phyloP scores from a whole-genome alignment of 2,797 vertebrate genomes.

The Malurus splendens region DNA sequence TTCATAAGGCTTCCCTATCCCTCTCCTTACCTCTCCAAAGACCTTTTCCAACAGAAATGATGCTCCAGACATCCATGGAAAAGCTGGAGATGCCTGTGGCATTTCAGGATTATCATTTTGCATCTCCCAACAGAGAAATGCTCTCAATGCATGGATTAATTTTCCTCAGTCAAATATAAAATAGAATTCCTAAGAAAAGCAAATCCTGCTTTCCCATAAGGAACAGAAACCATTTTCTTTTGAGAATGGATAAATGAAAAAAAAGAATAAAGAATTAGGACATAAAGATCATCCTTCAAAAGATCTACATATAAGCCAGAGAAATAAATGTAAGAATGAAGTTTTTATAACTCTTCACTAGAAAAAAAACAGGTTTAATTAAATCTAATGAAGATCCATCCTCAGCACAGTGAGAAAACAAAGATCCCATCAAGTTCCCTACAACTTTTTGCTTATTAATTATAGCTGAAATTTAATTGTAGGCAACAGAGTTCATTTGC shows the following conservation, averaged over 20 bases:
- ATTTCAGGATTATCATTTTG: background rate
- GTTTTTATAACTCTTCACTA: background rate
- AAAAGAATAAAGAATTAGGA: background rate
- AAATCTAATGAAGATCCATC: background rate
- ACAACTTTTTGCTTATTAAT: background rate
- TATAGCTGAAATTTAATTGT: background rate
- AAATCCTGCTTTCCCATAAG: background rate
- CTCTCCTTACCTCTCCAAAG: background rate
- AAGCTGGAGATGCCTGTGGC: background rate
- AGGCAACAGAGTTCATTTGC: background rate
- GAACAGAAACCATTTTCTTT: background rate
- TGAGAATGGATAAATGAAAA: background rate
- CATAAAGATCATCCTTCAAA: background rate
- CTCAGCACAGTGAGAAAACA: background rate
- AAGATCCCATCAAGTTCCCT: background rate
- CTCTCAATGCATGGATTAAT: background rate
- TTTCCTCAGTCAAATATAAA: background rate
- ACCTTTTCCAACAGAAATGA: background rate
- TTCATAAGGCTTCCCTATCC: background rate
- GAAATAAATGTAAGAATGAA: background rate
- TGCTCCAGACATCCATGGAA: background rate
- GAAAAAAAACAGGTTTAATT: background rate
- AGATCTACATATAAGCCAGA: background rate
- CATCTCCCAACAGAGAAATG: background rate
- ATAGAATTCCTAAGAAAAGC: background rate